Evolutionary conservation across 1,140 invertebrate genomes (phyloP).

Genomic region (Pogonus chalceus): DNA sequence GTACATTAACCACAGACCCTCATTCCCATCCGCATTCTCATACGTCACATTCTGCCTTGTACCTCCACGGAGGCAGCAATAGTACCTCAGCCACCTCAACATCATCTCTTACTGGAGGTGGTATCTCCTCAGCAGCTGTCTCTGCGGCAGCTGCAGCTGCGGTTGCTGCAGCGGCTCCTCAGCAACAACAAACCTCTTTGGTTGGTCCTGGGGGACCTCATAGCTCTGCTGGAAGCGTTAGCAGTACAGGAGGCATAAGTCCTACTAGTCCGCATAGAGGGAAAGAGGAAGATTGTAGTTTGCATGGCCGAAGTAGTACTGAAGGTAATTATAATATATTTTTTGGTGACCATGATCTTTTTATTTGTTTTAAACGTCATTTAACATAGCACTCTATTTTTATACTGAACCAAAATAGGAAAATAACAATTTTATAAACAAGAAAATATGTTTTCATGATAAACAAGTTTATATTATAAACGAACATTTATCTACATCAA

Average conservation of each 20-base stretch:
- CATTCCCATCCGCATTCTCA: neutral
- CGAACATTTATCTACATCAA: too few relatives aligned
- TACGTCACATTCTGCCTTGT: neutral
- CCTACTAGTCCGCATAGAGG: constrained; percentile 34
- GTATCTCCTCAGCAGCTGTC: constrained; percentile 5
- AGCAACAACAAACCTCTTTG: too few relatives aligned
- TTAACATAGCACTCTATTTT: too few relatives aligned
- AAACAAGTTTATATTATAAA: too few relatives aligned
- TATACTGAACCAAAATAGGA: too few relatives aligned
- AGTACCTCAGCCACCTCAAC: too few relatives aligned
- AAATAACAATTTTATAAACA: too few relatives aligned
- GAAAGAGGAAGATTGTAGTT: constrained; percentile 45
- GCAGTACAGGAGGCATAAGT: constrained; percentile 31
- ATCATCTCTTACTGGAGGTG: neutral
- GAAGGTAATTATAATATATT: too few relatives aligned
- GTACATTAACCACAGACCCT: neutral
- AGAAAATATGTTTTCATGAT: too few relatives aligned
- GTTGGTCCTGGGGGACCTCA: constrained; percentile 15
- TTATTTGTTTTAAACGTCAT: too few relatives aligned
- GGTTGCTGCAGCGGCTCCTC: neutral
- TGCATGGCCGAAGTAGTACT: constrained; percentile 43
- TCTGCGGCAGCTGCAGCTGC: neutral
- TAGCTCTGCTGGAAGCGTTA: constrained; percentile 32
- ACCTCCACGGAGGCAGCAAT: neutral
- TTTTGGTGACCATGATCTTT: too few relatives aligned